Conservation (phyloP, 1,140 invertebrate genomes). For the Drosophila jambulina region DNA sequence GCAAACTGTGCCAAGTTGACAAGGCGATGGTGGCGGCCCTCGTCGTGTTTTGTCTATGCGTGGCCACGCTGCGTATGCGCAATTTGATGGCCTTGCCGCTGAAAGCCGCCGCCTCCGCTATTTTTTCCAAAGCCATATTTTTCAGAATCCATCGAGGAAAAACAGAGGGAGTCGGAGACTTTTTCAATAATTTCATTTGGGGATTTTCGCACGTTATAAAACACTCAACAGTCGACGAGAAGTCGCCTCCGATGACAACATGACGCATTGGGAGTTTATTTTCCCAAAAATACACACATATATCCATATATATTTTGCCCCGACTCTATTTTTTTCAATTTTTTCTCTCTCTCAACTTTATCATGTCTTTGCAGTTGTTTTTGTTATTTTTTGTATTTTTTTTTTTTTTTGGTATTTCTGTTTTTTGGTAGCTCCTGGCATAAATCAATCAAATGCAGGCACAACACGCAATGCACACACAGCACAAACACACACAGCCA, state of each 20-base stretch:
- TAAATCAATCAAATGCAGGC: slow-evolving; percentile 80
- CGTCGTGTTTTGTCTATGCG: slow-evolving; percentile 54
- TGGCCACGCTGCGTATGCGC: slow-evolving; percentile 75
- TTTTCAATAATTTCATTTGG: slow-evolving; percentile 73
- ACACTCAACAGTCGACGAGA: slow-evolving; percentile 66
- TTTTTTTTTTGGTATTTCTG: background rate
- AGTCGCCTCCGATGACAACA: slow-evolving; percentile 56
- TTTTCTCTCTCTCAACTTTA: slow-evolving; percentile 39
- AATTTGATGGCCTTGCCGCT: slow-evolving; percentile 56
- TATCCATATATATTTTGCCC: slow-evolving; percentile 10
- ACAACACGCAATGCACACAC: slow-evolving; percentile 69
- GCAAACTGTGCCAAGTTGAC: slow-evolving; percentile 79
- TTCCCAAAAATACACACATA: slow-evolving; percentile 42
- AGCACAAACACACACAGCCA: background rate
- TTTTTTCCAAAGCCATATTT: slow-evolving; percentile 20
- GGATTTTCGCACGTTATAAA: slow-evolving; percentile 76
- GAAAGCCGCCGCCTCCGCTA: background rate
- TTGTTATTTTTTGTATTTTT: background rate
- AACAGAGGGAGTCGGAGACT: slow-evolving; percentile 16
- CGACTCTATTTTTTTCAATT: slow-evolving; percentile 21
- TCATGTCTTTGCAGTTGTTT: slow-evolving; percentile 3
- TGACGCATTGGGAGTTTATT: slow-evolving; percentile 75
- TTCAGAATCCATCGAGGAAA: slow-evolving; percentile 37
- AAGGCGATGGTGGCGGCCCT: slow-evolving; percentile 41
- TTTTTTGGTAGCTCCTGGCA: slow-evolving; percentile 44